A percentile compares a stretch with the other conserved stretches of the same genome.
phyloP scores from a whole-genome alignment of 2,113 vertebrate genomes.

The Atlantisia rogersi region DNA sequence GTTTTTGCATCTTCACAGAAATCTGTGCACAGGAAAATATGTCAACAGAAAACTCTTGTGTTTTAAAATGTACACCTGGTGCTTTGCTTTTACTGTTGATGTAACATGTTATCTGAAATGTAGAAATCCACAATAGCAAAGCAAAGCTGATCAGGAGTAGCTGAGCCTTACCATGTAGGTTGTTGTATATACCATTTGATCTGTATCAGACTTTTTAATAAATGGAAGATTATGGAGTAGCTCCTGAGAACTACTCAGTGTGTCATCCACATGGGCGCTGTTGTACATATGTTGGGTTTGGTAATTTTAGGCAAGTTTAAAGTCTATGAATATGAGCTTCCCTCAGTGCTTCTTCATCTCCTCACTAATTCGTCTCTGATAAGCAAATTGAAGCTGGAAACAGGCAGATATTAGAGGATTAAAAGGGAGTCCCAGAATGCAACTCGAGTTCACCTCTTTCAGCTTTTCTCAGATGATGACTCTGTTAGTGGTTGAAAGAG shows the following conservation, averaged over 20 bases:
- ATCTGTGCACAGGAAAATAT: not conserved
- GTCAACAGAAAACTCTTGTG: not conserved
- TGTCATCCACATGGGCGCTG: not conserved
- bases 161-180: not conserved
- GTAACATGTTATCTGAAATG: not conserved
- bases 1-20: not conserved
- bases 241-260: not conserved
- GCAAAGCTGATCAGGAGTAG: not conserved
- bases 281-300: not conserved
- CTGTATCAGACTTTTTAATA: not conserved
- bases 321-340: not conserved
- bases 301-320: not conserved
- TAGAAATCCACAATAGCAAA: not conserved
- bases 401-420: not conserved
- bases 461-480: not conserved
- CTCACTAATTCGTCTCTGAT: not conserved
- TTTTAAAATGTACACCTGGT: not conserved
- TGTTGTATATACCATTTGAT: not conserved
- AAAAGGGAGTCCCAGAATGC: not conserved
- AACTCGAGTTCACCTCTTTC: not conserved
- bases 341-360: not conserved
- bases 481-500: not conserved
- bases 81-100: not conserved
- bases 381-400: not conserved
- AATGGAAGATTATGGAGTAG: not conserved